Base-by-base conservation (phyloP, 2,888 invertebrate genomes). In the Diaprepes abbreviatus region DNA sequence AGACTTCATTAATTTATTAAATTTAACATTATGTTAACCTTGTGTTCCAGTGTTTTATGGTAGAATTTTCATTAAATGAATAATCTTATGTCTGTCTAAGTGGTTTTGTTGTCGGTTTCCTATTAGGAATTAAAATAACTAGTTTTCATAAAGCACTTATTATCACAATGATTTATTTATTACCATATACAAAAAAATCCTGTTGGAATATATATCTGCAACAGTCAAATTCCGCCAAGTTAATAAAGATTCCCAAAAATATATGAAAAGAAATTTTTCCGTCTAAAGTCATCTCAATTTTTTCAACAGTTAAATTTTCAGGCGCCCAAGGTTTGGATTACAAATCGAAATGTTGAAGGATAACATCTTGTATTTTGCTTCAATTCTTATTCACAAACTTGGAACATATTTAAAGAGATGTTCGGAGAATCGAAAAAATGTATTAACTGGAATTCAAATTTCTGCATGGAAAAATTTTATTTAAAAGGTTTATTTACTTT, bases 291-390 rank as follows among this genome's bases (percentile, higher is more conserved):
- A 9, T 16, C n/a, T 9, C n/a, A 16, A 2, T 28, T 50, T 4
- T 28, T 28, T 50, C 21, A 19, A 50, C 1, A 6, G 28, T 50
- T 50, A 16, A 14, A 50, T 50, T 28, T 50, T 16, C 28, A 28
- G 16, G 28, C 16, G 28, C 28, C 9, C 6, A 43, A 43, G 28
- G 31, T 16, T 50, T 4, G 48, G 48, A 50, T 50, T 50, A 50
- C 9, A 50, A 50, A 50, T 50, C 48, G 28, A 43, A 43, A 43
- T 43, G 19, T 10, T 43, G 17, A 19, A n/a, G 19, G 19, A 43
- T 43, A 43, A 19, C 21, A 45, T 45, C 24, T 24, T 12, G 45
- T 24, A 24, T n/a, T 35, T 35, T 35, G 35, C n/a, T 12, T 43
- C 16, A 43, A 43, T 45, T 12, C 45, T 3, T 33, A 19, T 21